Base-by-base conservation (phyloP, 2,888 invertebrate species). In the Aspidapion aeneum region DNA sequence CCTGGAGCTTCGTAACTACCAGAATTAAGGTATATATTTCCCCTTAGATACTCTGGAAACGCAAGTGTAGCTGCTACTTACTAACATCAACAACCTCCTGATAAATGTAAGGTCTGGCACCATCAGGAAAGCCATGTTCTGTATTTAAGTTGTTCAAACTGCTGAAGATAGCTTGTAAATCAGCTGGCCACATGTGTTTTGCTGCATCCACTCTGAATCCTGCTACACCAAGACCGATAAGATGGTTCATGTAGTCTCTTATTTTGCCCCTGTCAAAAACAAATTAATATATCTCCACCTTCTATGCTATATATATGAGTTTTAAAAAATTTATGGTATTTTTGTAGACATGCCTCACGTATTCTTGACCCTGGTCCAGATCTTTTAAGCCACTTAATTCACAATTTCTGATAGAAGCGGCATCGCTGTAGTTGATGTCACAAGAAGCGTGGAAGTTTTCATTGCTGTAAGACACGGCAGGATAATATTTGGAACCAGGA, bases 81-180 rank as follows among this genome's bases (percentile, higher is more conserved):
- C 75, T 75, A 2, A 87, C 81, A 73, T 91, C 91, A 64, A 91
- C 90, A 5, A 93, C 92, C 80, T 91, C 91, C 75, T 90, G 90
- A 75, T 81, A 88, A 71, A 90, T 84, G 75, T 87, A 90, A 0
- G 93, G 88, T 16, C 86, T 83, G 2, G 86, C 79, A 1, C 85
- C 85, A 0, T 80, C 72, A 1, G 84, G 79, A 74, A 91, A 93
- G 1, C 87, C 88, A 60, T 87, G 86, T 0, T 75, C 75, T 0
- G 83, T 84, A 73, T 85, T 87, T 16, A 90, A 78, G 74, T 89
- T 80, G 0, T 84, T 80, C 2, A 87, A 78, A 54, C 85, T 82
- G 51, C 81, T 74, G 65, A 82, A 81, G 48, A 86, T 84, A 1
- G 72, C 77, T 66, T 78, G 69, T 56, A 89, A 74, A 74, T 88